A percentile compares a stretch with the other conserved stretches of the same genome.
These are phyloP conservation scores for Drosophila acutilabella DNA, from an alignment of 2,888 invertebrate genomes.

Conservation along the genomic window DNA sequence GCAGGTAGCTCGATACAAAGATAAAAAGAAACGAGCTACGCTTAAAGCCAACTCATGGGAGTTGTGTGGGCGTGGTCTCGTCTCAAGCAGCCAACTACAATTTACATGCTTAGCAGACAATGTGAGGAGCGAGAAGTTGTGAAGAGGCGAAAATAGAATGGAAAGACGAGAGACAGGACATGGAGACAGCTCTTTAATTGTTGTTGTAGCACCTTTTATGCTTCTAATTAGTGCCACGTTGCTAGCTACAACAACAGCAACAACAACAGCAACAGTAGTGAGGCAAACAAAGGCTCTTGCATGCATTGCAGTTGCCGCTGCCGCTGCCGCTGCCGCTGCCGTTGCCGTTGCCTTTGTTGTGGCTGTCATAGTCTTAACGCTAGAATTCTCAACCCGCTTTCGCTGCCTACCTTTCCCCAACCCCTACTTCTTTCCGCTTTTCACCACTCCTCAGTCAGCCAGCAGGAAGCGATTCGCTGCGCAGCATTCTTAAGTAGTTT, in stretches of 20 bases:
- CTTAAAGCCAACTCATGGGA: slow-evolving; percentile 7
- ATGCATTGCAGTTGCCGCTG: slow-evolving; percentile 65
- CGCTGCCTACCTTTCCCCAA: background rate
- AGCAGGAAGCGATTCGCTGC: slow-evolving; percentile 68
- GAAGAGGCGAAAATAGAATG: background rate
- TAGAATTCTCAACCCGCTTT: slow-evolving; percentile 4
- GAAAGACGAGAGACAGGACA: background rate
- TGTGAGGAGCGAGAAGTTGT: slow-evolving; percentile 26
- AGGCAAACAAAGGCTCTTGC: slow-evolving; percentile 27
- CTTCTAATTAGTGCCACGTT: slow-evolving; percentile 80
- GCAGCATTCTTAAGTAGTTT: slow-evolving; percentile 81
- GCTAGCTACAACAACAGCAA: slow-evolving; percentile 60
- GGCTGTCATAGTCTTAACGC: slow-evolving; percentile 41
- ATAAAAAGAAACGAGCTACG: background rate
- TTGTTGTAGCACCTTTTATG: slow-evolving; percentile 77
- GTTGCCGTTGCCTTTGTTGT: slow-evolving; percentile 63
- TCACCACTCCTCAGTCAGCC: background rate
- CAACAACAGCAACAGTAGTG: slow-evolving; percentile 35
- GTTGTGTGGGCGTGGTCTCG: slow-evolving; percentile 31
- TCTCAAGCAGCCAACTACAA: slow-evolving; percentile 67
- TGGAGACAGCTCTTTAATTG: slow-evolving; percentile 57
- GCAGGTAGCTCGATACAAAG: slow-evolving; percentile 42
- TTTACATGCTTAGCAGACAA: slow-evolving; percentile 73
- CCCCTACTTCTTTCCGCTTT: background rate
- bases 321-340: slow-evolving; percentile 57